Evolutionary conservation across 2,113 vertebrate species (phyloP), one percentile per base, ranked within the genome.

Genomic region (Capreolus pygargus): DNA sequence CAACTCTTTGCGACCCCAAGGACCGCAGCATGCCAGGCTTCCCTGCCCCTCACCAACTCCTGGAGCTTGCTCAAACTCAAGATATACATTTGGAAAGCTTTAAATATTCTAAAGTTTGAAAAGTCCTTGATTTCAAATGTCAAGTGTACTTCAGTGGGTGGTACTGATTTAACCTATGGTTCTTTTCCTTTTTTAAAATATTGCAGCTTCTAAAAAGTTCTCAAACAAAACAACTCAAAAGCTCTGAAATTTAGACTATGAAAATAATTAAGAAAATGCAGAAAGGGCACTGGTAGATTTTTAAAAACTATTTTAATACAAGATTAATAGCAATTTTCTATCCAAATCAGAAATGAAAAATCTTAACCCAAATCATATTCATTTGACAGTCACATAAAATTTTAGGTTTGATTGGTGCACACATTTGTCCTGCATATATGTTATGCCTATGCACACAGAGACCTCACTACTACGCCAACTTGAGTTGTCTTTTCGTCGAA

Each of bases 261-360:
- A 81, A 45, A 84, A 52, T 76, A 58, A 84, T 95, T 76, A 93
- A 98, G 64, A 97, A 97, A 95, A 97, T 94, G 33, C 86, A 97
- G 84, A 95, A 91, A 93, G 91, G 64, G 81, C 89, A 95, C 70
- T 25, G 91, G 93, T 92, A 64, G 96, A 96, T 98, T 98, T 98
- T 98, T 98, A 54, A 97, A 98, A 98, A 98, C 98, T 98, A 98
- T 98, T 98, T 98, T 98, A 98, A 98, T 98, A 98, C 98, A 98
- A 97, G 98, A 98, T 98, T 98, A 98, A 97, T 98, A 98, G 96
- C 97, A 98, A 97, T 98, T 98, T 98, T 98, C 98, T 98, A 98
- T 97, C 95, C 97, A 98, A 98, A 98, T 97, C 98, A 98, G 97
- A 98, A 98, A 98, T 90, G 96, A 97, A 98, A 98, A 98, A 95